Conservation (phyloP, 1,140 invertebrate species). For the Caenorhabditis brenneri region DNA sequence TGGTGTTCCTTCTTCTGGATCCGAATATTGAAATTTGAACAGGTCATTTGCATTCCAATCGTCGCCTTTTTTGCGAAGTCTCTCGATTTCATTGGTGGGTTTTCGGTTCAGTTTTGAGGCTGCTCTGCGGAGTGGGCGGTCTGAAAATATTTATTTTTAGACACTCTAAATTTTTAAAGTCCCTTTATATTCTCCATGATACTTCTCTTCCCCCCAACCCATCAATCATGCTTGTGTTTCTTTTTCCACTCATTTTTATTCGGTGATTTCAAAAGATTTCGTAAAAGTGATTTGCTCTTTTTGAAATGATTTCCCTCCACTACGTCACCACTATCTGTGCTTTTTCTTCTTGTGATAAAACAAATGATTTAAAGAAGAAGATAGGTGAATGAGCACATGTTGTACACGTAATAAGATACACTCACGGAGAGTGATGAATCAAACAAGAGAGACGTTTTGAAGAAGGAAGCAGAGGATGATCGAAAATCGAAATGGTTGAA, state of each 20-base stretch:
- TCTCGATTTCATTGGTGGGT: slow-evolving; percentile 47
- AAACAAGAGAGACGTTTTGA: background rate
- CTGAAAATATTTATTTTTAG: slow-evolving; percentile 15
- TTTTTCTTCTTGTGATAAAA: background rate
- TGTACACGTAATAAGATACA: background rate
- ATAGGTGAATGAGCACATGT: background rate
- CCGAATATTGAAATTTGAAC: slow-evolving; percentile 50
- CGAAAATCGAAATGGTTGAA: background rate
- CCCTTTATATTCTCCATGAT: too few species aligned
- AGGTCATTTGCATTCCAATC: slow-evolving; percentile 55
- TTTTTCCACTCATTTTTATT: background rate
- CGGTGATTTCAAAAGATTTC: slow-evolving; percentile 2
- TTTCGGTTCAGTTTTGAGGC: slow-evolving; percentile 44
- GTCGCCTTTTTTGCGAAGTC: slow-evolving; percentile 51
- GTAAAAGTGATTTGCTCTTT: background rate
- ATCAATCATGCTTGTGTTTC: background rate
- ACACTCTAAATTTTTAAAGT: background rate
- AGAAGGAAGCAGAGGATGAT: background rate
- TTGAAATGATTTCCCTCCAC: background rate
- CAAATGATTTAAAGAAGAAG: background rate
- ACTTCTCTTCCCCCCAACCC: background rate
- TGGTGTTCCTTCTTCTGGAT: slow-evolving; percentile 48
- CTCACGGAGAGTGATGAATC: background rate
- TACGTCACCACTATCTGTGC: background rate
- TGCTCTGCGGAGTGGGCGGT: slow-evolving; percentile 48